phyloP scores from a whole-genome alignment of 1,140 invertebrate species.

The Neelides sp. region DNA sequence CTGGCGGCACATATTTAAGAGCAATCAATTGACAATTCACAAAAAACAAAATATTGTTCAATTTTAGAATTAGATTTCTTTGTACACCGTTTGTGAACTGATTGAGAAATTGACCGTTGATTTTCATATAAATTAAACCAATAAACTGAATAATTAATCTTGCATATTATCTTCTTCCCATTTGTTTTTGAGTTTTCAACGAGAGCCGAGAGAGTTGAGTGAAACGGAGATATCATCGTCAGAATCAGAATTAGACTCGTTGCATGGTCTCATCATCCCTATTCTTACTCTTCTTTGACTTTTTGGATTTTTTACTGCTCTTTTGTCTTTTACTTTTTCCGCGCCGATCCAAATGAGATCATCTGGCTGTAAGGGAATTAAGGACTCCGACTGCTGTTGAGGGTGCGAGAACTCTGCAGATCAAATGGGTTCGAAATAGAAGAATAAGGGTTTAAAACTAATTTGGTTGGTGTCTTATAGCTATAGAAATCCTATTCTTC shows the following conservation, averaged over 20 bases:
- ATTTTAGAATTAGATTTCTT: too few species aligned
- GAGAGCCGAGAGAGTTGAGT: conserved; percentile 14
- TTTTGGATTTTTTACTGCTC: background rate
- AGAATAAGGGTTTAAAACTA: too few species aligned
- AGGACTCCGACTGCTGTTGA: conserved; percentile 7
- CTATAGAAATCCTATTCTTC: background rate
- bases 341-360: background rate
- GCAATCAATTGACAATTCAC: too few species aligned
- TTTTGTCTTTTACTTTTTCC: background rate
- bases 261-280: background rate
- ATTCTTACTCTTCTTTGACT: background rate
- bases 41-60: too few species aligned
- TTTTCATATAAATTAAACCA: too few species aligned
- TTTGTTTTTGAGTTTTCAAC: conserved; percentile 20
- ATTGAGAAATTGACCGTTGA: too few species aligned
- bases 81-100: too few species aligned
- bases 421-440: too few species aligned
- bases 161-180: too few species aligned
- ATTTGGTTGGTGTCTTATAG: background rate
- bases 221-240: too few species aligned
- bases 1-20: too few species aligned
- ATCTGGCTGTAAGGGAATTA: background rate
- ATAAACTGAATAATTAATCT: too few species aligned
- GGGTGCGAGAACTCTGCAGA: background rate
- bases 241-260: background rate